Base-by-base conservation (phyloP, 2,113 vertebrate species). In the Corapipo altera region DNA sequence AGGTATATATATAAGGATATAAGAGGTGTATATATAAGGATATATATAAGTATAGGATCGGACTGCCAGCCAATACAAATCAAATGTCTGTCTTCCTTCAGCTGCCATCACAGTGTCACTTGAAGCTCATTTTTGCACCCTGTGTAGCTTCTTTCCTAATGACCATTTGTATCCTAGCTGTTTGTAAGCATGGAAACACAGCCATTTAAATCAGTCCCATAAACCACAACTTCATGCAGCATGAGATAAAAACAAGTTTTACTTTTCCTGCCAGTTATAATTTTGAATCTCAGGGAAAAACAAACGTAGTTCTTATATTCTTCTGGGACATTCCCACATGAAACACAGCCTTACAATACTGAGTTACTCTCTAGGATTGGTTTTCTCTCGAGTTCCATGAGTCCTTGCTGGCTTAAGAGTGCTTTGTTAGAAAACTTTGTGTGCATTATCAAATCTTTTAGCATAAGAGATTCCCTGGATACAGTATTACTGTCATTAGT, bases 401-500 rank as follows among this genome's bases (percentile, higher is more conserved):
- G 30, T 30, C 58, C 43, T 67, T 1, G 1, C 69, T 73, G 30
- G 55, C 55, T 92, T 17, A 35, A 49, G 54, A 70, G 41, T 4
- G 23, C 39, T 93, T 74, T 91, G 67, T 70, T 78, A 72, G 49
- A 72, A 91, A 92, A 91, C 48, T 65, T 91, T 12, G n/a, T 23
- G 32, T 79, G 58, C 7, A 1, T 66, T 79, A 95, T 66, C 66
- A 79, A 57, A 82, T 61, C 54, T 91, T 89, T 41, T 41, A 72
- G 73, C 15, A 4, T 28, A 80, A 92, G 88, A 21, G 32, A 81
- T 91, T 95, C 74, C 84, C 80, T 65, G 73, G 69, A 92, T 78
- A 49, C 49, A 75, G 51, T 65, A 91, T 75, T 85, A 84, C 80
- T 78, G 70, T 69, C 65, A 80, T 95, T 92, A 93, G 59, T 91